Base-by-base conservation (phyloP, 2,113 vertebrate species). In the Trematocara unimaculatum region DNA sequence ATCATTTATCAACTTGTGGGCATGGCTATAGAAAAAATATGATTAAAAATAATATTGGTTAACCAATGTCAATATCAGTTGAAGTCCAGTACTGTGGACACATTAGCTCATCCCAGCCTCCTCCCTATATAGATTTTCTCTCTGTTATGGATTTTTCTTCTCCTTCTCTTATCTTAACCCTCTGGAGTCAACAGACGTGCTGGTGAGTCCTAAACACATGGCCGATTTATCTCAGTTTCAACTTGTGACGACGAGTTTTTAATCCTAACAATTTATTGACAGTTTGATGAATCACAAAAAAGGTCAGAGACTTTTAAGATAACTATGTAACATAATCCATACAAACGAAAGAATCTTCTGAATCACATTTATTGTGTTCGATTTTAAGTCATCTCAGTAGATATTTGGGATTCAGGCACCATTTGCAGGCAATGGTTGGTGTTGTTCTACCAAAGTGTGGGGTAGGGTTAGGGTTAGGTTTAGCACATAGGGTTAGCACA, bases 261-360 rank as follows among this genome's bases (percentile, higher is more conserved):
- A 18, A 33, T 11, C 15, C 8, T 33, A 62, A 62, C 58, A 2
- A 62, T 62, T 18, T 33, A 33, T 33, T 62, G 29, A 62, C 5
- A 33, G 58, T 62, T 62, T 62, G 2, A 33, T 33, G 15, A 18
- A 18, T 8, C 15, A 33, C 56, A 33, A 60, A 60, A 18, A 33
- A 60, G 5, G 17, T 0, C 8, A 4, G 55, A 29, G 15, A 31
- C 5, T 60, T 60, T 60, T 60, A 17, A 60, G 0, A 60, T 60
- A 60, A 31, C 26, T 60, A 60, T 33, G 29, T 60, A 60, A 60
- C 15, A 33, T 33, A 4, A 33, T 60, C 5, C 14, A 60, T 60
- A 18, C 58, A 33, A 60, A 60, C 0, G 3, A 60, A 60, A 60
- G 3, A 0, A 33, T 60, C 15, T 33, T 60, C 0, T 18, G 29